Percentiles rank a stretch among this genome's conserved stretches.
Evolutionary conservation across 1,140 invertebrate species (phyloP).

Genomic region (Periplaneta americana): DNA sequence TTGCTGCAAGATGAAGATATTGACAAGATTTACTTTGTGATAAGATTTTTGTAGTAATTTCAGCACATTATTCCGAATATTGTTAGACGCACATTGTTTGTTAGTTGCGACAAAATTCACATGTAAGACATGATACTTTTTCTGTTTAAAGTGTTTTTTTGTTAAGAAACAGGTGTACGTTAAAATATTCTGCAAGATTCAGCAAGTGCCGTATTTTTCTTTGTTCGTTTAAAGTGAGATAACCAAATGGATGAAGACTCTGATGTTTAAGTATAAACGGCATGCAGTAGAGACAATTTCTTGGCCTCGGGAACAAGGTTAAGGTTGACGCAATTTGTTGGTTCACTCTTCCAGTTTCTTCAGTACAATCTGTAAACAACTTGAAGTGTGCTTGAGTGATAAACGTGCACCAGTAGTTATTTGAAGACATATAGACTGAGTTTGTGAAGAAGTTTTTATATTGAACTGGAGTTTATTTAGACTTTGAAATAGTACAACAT

Average conservation of each 20-base stretch:
- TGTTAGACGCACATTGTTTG: not conserved
- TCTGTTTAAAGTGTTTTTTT: not conserved
- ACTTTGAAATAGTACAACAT: not conserved
- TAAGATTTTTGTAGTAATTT: not conserved
- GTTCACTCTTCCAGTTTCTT: not conserved
- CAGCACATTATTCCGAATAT: not conserved
- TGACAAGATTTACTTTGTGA: not conserved
- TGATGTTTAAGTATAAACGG: not conserved
- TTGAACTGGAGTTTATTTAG: not conserved
- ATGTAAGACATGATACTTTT: not conserved
- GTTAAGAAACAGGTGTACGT: not conserved
- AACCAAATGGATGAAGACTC: not conserved
- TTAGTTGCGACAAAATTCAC: not conserved
- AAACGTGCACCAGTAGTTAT: not conserved
- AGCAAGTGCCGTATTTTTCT: not conserved
- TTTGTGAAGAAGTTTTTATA: not conserved
- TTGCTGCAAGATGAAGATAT: not conserved
- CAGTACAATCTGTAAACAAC: not conserved
- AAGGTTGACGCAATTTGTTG: not conserved
- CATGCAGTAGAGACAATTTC: not conserved
- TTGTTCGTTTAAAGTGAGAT: not conserved
- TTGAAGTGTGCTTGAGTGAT: not conserved
- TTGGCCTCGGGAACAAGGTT: not conserved
- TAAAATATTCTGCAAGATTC: not conserved
- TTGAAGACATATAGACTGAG: not conserved